Evolutionary conservation across 2,797 vertebrate species (phyloP).

Genomic region (Mallotus villosus): DNA sequence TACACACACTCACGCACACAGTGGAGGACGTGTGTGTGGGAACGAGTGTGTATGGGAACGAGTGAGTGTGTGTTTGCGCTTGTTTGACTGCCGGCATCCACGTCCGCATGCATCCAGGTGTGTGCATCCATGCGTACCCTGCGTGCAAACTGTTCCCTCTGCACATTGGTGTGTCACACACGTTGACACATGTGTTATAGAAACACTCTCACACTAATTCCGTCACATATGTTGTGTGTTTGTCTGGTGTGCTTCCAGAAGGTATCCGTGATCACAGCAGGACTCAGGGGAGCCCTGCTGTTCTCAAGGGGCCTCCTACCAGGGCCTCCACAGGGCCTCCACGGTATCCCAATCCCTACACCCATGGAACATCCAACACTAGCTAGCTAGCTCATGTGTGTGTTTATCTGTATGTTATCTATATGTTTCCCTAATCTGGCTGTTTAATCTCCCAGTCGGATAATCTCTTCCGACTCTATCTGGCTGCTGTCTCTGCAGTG

Average conservation of each 20-base stretch:
- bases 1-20: too few relatives aligned
- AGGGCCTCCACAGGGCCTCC: background rate
- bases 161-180: too few relatives aligned
- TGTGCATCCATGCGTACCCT: slow-evolving; percentile 46
- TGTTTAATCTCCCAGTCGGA: background rate
- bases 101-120: slow-evolving; percentile 43
- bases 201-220: too few relatives aligned
- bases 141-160: slow-evolving; percentile 7
- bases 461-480: too few relatives aligned
- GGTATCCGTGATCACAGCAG: background rate
- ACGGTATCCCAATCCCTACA: too few relatives aligned
- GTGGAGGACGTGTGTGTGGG: too few relatives aligned
- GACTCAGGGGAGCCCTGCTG: background rate
- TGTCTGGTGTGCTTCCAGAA: background rate
- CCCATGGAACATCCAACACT: too few relatives aligned
- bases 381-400: too few relatives aligned
- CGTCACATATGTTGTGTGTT: slow-evolving; percentile 12
- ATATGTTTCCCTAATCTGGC: background rate
- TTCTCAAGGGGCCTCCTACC: background rate
- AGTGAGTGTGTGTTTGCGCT: background rate
- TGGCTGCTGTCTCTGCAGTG: too few relatives aligned
- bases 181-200: too few relatives aligned
- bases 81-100: slow-evolving; percentile 27
- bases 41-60: background rate
- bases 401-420: too few relatives aligned